Conservation (phyloP, 2,113 vertebrate genomes). For the Datnioides undecimradiatus region DNA sequence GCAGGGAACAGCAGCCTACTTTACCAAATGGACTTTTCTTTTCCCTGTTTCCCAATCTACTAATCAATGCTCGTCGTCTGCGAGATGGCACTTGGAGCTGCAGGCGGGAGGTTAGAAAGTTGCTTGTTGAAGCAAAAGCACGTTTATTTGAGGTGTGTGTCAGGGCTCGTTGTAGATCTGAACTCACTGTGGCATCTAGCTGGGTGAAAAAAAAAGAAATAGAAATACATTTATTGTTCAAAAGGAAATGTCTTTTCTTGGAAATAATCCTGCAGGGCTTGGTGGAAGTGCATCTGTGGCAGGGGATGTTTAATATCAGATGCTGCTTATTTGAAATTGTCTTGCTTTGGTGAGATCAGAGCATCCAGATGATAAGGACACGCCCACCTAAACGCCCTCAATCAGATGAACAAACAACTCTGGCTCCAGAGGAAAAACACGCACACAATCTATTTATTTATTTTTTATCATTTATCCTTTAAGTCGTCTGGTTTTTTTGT, state of each 20-base stretch:
- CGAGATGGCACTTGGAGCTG: constrained; percentile 16
- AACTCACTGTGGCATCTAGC: constrained; percentile 23
- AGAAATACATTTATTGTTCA: constrained; percentile 36
- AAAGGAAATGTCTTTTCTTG: constrained; percentile 59
- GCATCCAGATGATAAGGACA: constrained; percentile 78
- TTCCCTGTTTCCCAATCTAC: constrained; percentile 46
- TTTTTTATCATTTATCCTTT: constrained; percentile 84
- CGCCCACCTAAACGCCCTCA: constrained; percentile 76
- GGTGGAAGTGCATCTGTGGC: constrained; percentile 48
- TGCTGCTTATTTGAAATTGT: constrained; percentile 66
- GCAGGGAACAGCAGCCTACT: constrained; percentile 73
- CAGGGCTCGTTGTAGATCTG: not conserved
- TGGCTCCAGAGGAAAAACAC: constrained; percentile 60
- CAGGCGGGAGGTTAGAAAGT: constrained; percentile 43
- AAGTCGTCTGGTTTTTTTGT: constrained; percentile 82
- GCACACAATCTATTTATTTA: constrained; percentile 81
- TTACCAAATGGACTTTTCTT: constrained; percentile 73
- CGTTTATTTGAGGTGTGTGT: constrained; percentile 22
- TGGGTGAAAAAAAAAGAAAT: not conserved
- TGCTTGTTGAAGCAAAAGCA: constrained; percentile 16
- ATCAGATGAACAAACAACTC: constrained; percentile 78
- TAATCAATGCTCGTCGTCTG: constrained; percentile 54
- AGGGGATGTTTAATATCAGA: constrained; percentile 71
- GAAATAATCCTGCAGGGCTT: constrained; percentile 59
- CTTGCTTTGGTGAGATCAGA: constrained; percentile 69